Conservation (phyloP, 1,140 invertebrate species). For the Bemisia tabaci region DNA sequence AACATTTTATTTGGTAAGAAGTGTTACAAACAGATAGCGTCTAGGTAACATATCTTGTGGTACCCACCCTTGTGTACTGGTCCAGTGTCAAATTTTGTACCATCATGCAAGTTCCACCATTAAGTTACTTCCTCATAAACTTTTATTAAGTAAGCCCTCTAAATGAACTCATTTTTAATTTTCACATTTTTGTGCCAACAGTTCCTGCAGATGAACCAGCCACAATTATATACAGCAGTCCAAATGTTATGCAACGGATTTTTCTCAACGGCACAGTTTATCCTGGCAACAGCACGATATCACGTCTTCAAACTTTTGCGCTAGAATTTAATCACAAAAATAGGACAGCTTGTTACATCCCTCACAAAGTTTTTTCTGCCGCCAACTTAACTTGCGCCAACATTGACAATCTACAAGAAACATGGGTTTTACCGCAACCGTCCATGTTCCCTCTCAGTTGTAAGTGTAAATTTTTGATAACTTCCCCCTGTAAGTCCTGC, state of each 20-base stretch:
- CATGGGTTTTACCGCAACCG: conserved; percentile 40
- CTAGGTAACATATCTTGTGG: too few species aligned
- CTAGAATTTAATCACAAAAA: conserved; percentile 42
- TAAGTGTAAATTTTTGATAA: too few species aligned
- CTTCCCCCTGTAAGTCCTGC: too few species aligned
- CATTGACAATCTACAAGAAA: conserved; percentile 41
- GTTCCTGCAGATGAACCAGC: conserved; percentile 37
- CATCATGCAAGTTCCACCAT: too few species aligned
- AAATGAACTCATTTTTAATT: too few species aligned
- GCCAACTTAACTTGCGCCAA: conserved; percentile 41
- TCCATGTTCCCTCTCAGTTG: conserved; percentile 40
- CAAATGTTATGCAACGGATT: conserved; percentile 36
- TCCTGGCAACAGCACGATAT: conserved; percentile 31
- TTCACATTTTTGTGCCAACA: conserved; percentile 1
- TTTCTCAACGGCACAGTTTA: conserved; percentile 37
- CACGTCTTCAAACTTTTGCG: conserved; percentile 32
- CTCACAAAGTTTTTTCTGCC: conserved; percentile 36
- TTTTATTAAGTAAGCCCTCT: too few species aligned
- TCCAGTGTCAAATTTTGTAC: too few species aligned
- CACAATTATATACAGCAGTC: conserved; percentile 39
- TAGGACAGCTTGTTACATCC: conserved; percentile 50
- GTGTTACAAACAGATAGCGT: too few species aligned
- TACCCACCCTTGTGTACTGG: too few species aligned
- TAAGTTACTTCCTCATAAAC: too few species aligned
- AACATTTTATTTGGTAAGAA: too few species aligned